Evolutionary conservation across 2,888 invertebrate genomes (phyloP), one percentile per base, ranked within the genome.

Genomic region (Drosophila longiperda): DNA sequence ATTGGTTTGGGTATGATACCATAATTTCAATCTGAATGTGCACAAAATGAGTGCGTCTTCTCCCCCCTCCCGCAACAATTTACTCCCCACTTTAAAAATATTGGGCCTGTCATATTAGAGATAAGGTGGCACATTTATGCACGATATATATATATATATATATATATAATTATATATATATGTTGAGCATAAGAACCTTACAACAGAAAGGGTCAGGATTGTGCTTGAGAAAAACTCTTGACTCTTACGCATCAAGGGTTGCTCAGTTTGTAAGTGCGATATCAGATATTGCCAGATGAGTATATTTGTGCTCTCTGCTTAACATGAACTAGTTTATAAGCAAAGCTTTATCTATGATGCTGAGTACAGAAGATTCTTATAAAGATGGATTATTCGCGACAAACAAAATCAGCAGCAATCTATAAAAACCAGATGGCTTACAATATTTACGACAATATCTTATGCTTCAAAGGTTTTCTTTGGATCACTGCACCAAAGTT

Each of bases 1-100:
- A 61, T 60, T 67, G 57, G 75, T 82, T 87, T 66, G 84, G 58
- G 57, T 52, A 66, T 68, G 42, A 63, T 64, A 70, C 57, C 58
- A 66, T 75, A 72, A 82, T 75, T 78, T 23, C 75, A 87, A 87
- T 83, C 84, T 67, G 84, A 75, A 84, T 82, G 83, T 81, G 64
- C 84, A 75, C 59, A 61, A 59, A 52, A 45, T 58, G 9, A 49
- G 53, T 54, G 52, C 61, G 49, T 61, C 6, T 60, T 36, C 60
- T 23, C 38, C 32, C n/a, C 52, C 12, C n/a, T 34, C 7, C 23
- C 23, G 1, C 5, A 40, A 40, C 42, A 42, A 45, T 45, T 9
- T 34, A 12, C 29, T 42, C 38, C 34, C 6, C 68, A 32, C 34
- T 48, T 29, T 38, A 34, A 53, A 48, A 58, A 53, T 62, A 57